Conservation (phyloP, 1,140 invertebrate species). For the Tetramorium alpestre region DNA sequence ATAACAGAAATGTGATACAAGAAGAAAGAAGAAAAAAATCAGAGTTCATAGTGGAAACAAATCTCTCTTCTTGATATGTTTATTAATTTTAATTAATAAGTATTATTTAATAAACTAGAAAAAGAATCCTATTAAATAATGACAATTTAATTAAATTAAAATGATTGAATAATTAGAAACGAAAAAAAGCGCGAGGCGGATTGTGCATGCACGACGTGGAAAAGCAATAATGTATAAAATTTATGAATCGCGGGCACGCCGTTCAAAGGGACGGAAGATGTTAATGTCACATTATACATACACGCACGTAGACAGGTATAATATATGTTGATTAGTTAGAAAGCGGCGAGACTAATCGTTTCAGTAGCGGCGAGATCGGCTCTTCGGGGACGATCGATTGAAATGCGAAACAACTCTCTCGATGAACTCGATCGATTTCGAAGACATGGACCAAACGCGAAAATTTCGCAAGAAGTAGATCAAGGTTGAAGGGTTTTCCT, state of each 20-base stretch:
- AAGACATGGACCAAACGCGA: constrained; percentile 52
- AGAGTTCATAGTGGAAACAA: background rate
- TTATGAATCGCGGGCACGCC: constrained; percentile 81
- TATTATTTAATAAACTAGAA: background rate
- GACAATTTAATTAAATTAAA: constrained; percentile 1
- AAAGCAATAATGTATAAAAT: constrained; percentile 86
- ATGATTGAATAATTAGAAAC: background rate
- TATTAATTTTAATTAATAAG: constrained; percentile 11
- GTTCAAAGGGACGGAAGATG: constrained; percentile 76
- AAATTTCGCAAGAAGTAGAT: constrained; percentile 23
- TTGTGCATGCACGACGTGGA: constrained; percentile 77
- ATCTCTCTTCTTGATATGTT: background rate
- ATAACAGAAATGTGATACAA: background rate
- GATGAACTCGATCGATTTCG: constrained; percentile 32
- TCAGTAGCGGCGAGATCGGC: constrained; percentile 13
- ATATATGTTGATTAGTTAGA: constrained; percentile 60
- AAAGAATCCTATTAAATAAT: background rate
- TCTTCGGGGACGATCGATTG: constrained; percentile 44
- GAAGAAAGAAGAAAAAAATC: background rate
- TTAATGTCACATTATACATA: constrained; percentile 80
- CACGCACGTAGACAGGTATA: constrained; percentile 63
- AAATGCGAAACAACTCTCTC: background rate
- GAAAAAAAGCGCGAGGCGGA: constrained; percentile 56
- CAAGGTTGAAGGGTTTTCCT: constrained; percentile 14
- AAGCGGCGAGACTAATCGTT: constrained; percentile 31